Evolutionary conservation across 2,888 invertebrate species (phyloP).

Genomic region (Lithophane ornitopus): DNA sequence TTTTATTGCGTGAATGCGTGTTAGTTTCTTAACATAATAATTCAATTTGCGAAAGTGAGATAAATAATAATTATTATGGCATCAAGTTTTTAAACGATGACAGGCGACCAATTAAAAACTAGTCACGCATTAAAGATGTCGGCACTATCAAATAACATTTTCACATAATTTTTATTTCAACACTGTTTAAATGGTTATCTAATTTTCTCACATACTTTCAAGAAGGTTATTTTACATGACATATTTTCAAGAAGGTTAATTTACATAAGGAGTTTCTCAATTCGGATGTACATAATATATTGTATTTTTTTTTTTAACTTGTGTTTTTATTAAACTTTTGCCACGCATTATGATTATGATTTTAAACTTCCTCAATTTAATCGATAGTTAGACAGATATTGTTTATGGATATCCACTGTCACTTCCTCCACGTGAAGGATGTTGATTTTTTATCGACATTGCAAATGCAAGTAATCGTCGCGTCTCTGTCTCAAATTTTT

Average conservation of each 20-base stretch:
- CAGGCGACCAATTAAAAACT: conserved; percentile 30
- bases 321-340: not conserved
- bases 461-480: not conserved
- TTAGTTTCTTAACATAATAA: conserved; percentile 30
- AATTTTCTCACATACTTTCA: not conserved
- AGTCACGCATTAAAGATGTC: conserved; percentile 20
- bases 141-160: conserved; percentile 24
- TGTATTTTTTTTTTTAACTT: not conserved
- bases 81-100: conserved; percentile 17
- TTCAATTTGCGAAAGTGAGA: conserved; percentile 40
- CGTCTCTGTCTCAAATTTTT: not conserved
- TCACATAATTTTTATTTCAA: conserved; percentile 2
- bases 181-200: not conserved
- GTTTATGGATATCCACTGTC: conserved; percentile 30
- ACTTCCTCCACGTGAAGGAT: conserved; percentile 34
- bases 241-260: no score
- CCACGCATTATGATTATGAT: not conserved
- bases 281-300: no score
- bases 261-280: no score
- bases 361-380: conserved; percentile 29
- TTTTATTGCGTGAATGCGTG: not conserved
- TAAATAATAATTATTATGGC: conserved; percentile 32
- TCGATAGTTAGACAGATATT: not conserved
- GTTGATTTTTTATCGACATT: conserved; percentile 29
- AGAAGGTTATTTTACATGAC: no score